A percentile compares a stretch with the other conserved stretches of the same genome.
Evolutionary conservation across 2,888 invertebrate species (phyloP).

Genomic region (Rapana venosa): DNA sequence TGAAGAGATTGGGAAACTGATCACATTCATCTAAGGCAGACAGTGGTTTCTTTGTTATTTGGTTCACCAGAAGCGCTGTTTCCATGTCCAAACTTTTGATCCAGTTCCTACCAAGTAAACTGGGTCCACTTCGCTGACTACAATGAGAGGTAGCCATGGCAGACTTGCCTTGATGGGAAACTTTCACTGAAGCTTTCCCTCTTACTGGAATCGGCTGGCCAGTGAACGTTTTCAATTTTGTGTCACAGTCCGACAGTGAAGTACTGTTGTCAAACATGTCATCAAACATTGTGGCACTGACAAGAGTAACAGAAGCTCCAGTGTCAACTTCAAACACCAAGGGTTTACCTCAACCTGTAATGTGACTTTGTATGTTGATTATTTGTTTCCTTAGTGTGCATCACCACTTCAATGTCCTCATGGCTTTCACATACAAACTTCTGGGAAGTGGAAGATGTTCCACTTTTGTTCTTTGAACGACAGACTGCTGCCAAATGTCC

Average conservation of each 20-base stretch:
- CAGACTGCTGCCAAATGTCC: no score
- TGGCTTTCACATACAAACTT: not conserved
- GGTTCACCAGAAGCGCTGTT: no score
- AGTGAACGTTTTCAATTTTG: not conserved
- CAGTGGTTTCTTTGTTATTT: no score
- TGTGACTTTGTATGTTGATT: conserved; percentile 12
- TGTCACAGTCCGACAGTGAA: not conserved
- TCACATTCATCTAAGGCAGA: no score
- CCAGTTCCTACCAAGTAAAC: conserved; percentile 43
- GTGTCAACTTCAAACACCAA: conserved; percentile 41
- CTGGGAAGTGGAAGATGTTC: no score
- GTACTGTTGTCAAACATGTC: not conserved
- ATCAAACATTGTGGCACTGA: conserved; percentile 10
- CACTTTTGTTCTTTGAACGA: no score
- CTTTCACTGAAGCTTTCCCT: conserved; percentile 4
- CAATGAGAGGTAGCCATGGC: conserved; percentile 29
- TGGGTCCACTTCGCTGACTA: no score
- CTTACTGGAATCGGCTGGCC: conserved; percentile 1
- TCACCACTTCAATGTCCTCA: not conserved
- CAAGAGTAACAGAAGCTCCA: conserved; percentile 40
- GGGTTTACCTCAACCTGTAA: conserved; percentile 17
- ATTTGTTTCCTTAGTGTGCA: not conserved
- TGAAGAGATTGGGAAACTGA: conserved; percentile 42
- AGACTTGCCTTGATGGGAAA: conserved; percentile 29
- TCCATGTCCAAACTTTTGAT: no score